A percentile compares a stretch with the other conserved stretches of the same genome.
Conservation (phyloP, 1,140 invertebrate species). For the Arion vulgaris region DNA sequence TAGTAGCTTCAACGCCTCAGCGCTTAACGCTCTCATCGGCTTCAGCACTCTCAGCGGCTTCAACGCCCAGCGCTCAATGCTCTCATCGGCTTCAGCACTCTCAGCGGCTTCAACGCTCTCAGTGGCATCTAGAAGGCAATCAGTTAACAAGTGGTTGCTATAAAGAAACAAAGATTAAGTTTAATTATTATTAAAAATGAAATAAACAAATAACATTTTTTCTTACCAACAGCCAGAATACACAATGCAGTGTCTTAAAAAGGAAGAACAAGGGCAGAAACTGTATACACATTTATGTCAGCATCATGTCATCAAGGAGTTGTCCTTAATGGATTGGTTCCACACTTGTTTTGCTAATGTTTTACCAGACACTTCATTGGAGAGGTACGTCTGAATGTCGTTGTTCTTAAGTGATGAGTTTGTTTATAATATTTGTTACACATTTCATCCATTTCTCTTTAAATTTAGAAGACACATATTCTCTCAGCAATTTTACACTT, state of each 20-base stretch:
- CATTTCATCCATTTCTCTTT: neutral
- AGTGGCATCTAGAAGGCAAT: too few species aligned
- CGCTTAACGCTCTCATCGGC: too few species aligned
- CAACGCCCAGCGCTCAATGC: too few species aligned
- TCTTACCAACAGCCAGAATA: slow-evolving; percentile 50
- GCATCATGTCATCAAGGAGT: slow-evolving; percentile 50
- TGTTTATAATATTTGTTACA: neutral
- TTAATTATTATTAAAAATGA: neutral
- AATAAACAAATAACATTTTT: neutral
- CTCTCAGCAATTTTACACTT: too few species aligned
- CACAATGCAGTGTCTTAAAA: slow-evolving; percentile 57
- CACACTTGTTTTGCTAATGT: slow-evolving; percentile 85
- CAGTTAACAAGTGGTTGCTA: too few species aligned
- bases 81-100: too few species aligned
- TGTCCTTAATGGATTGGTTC: slow-evolving; percentile 78
- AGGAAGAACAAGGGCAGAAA: slow-evolving; percentile 59
- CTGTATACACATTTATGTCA: slow-evolving; percentile 57
- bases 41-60: too few species aligned
- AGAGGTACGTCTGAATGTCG: slow-evolving; percentile 77
- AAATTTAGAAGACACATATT: neutral
- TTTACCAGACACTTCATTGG: slow-evolving; percentile 83
- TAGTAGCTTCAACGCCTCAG: too few species aligned
- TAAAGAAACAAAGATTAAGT: too few species aligned
- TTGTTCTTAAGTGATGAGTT: neutral
- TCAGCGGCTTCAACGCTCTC: too few species aligned